Evolutionary conservation across 2,888 invertebrate species (phyloP).

Genomic region (Rosalia funebris): DNA sequence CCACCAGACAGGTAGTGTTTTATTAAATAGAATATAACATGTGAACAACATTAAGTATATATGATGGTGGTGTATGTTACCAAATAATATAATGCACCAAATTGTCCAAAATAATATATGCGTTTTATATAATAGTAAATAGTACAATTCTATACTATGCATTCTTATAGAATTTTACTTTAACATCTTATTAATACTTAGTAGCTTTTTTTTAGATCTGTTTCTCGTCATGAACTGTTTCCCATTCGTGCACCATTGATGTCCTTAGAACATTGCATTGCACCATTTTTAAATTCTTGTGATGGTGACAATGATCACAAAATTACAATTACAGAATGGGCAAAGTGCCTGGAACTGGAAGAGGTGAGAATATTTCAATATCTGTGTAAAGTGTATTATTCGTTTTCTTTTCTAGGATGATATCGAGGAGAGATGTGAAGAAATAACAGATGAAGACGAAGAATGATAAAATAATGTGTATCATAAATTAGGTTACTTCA

Average conservation of each 20-base stretch:
- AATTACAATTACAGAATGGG: conserved; percentile 94
- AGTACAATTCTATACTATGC: too few relatives aligned
- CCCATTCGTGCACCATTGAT: conserved; percentile 94
- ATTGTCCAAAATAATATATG: too few relatives aligned
- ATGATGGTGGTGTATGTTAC: too few relatives aligned
- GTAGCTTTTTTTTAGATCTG: conserved; percentile 70
- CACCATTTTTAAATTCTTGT: conserved; percentile 93
- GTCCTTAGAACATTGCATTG: conserved; percentile 97
- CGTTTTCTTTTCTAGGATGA: conserved; percentile 76
- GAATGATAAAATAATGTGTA: conserved; percentile 9
- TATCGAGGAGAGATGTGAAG: conserved; percentile 83
- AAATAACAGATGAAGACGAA: conserved; percentile 67
- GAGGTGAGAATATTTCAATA: conserved; percentile 73
- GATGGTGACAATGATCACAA: conserved; percentile 90
- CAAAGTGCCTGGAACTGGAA: conserved; percentile 83
- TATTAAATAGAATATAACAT: background rate
- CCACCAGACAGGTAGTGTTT: conserved; percentile 86
- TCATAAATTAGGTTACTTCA: background rate
- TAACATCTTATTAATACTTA: too few relatives aligned
- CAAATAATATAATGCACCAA: too few relatives aligned
- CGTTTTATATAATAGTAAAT: too few relatives aligned
- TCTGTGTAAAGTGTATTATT: too few relatives aligned
- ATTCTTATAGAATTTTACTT: too few relatives aligned
- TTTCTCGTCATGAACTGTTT: conserved; percentile 95
- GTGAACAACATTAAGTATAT: background rate